These are phyloP conservation scores for Ceriagrion tenellum DNA, from an alignment of 2,888 invertebrate species.

Conservation along the genomic window DNA sequence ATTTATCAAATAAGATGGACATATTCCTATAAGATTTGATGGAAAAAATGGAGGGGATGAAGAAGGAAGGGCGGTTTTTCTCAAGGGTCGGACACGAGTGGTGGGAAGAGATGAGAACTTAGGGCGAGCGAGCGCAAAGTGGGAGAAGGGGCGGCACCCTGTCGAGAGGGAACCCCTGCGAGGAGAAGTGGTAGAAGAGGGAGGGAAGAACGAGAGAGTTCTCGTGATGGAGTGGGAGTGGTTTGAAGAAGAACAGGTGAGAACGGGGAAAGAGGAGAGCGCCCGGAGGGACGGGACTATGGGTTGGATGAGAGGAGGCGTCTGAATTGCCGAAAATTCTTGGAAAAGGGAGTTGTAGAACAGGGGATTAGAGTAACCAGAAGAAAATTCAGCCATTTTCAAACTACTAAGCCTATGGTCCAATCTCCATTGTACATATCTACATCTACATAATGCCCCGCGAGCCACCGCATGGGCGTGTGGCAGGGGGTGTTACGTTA, in stretches of 20 bases:
- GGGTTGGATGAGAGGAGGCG: neutral
- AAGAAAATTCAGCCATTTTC: neutral
- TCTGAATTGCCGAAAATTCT: neutral
- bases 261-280: neutral
- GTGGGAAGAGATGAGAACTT: too few relatives aligned
- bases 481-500: too few relatives aligned
- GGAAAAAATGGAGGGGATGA: neutral
- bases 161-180: neutral
- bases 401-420: too few relatives aligned
- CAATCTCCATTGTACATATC: too few relatives aligned
- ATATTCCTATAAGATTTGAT: neutral
- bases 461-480: too few relatives aligned
- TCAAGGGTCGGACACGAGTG: neutral
- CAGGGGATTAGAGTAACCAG: neutral
- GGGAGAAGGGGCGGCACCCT: neutral
- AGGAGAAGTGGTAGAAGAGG: neutral
- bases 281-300: neutral
- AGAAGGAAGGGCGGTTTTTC: neutral
- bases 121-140: neutral
- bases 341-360: neutral
- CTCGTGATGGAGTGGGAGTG: constrained; percentile 20
- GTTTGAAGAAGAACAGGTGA: constrained; percentile 19
- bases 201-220: neutral
- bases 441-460: too few relatives aligned
- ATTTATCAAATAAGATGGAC: neutral